phyloP scores from a whole-genome alignment of 2,888 invertebrate species.

The Drosophila pseudotakahashii region DNA sequence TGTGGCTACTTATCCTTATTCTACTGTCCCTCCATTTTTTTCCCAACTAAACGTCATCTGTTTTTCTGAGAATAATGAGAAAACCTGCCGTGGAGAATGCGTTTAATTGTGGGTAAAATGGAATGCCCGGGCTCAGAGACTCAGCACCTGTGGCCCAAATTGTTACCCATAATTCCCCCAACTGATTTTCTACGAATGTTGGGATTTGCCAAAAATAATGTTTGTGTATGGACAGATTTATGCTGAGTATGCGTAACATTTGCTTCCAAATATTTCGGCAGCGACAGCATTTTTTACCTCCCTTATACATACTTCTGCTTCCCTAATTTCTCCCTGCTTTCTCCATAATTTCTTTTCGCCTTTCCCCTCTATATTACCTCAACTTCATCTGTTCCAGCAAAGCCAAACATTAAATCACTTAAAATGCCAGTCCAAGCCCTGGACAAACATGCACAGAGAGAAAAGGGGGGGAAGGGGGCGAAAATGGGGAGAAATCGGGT shows the following conservation, averaged over 20 bases:
- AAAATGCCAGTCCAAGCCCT: constrained; percentile 73
- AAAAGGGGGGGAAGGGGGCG: not conserved
- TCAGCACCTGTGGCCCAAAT: constrained; percentile 64
- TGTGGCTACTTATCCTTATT: too few species aligned
- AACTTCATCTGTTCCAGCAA: constrained; percentile 56
- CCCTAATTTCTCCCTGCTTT: constrained; percentile 1
- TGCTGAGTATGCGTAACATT: constrained; percentile 74
- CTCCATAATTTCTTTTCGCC: not conserved
- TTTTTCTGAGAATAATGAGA: not conserved
- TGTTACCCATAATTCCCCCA: constrained; percentile 3
- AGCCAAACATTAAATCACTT: constrained; percentile 80
- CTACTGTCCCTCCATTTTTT: not conserved
- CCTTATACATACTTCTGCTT: not conserved
- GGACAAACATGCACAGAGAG: constrained; percentile 61
- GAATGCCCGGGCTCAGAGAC: constrained; percentile 7
- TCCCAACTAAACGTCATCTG: not conserved
- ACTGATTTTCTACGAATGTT: not conserved
- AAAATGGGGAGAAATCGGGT: constrained; percentile 8
- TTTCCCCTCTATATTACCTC: constrained; percentile 26
- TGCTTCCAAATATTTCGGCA: constrained; percentile 54
- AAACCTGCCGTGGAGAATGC: constrained; percentile 40
- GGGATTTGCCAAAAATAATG: constrained; percentile 37
- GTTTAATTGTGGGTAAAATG: constrained; percentile 61
- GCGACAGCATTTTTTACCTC: constrained; percentile 41
- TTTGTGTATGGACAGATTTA: constrained; percentile 64